Conservation (phyloP, 2,113 vertebrate species). For the Anhinga anhinga region DNA sequence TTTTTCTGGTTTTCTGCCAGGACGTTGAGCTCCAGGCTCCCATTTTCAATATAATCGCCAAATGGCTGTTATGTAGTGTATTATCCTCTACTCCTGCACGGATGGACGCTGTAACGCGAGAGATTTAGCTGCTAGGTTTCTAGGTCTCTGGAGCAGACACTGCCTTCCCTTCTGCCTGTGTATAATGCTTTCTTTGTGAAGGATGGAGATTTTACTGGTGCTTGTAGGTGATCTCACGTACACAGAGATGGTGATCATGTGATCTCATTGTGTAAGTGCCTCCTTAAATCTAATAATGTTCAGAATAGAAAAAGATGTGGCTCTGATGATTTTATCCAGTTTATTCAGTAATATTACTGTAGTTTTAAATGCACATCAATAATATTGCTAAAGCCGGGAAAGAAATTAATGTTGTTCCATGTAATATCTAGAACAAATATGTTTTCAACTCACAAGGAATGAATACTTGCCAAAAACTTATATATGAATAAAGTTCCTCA, state of each 20-base stretch:
- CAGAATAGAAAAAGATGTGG: background rate
- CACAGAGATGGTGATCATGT: background rate
- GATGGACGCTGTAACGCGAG: background rate
- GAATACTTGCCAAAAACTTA: background rate
- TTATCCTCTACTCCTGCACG: background rate
- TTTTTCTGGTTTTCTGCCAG: background rate
- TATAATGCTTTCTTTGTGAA: background rate
- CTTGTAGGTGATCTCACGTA: background rate
- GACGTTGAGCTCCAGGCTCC: background rate
- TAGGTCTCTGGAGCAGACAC: background rate
- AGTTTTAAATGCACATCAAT: background rate
- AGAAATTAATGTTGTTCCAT: background rate
- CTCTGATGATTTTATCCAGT: background rate
- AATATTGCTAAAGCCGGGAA: background rate
- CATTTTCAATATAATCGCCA: background rate
- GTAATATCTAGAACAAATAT: background rate
- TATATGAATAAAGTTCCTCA: background rate
- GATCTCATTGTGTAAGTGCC: background rate
- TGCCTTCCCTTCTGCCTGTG: background rate
- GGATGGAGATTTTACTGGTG: background rate
- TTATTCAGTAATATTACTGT: background rate
- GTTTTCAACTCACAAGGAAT: background rate
- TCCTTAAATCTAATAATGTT: background rate
- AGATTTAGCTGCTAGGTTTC: background rate
- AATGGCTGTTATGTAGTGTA: background rate